Percentiles rank a stretch among this genome's conserved stretches.
Evolutionary conservation across 1,140 invertebrate species (phyloP).

Genomic region (Octopus bimaculoides): DNA sequence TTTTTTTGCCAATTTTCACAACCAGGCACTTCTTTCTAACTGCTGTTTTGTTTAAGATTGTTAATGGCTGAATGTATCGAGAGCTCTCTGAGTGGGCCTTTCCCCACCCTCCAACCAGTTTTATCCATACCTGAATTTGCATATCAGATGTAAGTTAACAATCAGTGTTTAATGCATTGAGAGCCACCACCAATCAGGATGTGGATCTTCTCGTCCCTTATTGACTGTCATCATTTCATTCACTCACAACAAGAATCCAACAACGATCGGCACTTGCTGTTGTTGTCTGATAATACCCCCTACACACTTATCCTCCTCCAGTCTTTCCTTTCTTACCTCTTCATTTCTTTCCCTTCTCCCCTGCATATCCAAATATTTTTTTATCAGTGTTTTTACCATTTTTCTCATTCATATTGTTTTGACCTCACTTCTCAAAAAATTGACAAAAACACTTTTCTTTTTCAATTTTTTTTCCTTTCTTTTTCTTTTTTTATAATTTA

Average conservation of each 20-base stretch:
- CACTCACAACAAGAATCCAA: neutral
- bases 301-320: too few species aligned
- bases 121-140: neutral
- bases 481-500: neutral
- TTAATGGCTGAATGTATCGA: neutral
- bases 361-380: neutral
- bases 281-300: too few species aligned
- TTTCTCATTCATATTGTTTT: neutral
- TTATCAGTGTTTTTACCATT: neutral
- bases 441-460: neutral
- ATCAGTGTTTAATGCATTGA: neutral
- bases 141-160: constrained; percentile 1
- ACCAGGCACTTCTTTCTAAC: neutral
- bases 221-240: constrained; percentile 6
- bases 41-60: neutral
- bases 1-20: neutral
- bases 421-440: neutral
- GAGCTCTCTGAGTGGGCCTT: neutral
- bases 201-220: neutral
- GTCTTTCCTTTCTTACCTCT: neutral
- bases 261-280: too few species aligned
- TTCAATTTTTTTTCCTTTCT: neutral
- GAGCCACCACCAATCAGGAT: neutral
- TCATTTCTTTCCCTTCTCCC: neutral
- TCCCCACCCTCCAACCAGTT: neutral